Conservation (phyloP, 2,888 invertebrate species). For the Dryomyza anilis region DNA sequence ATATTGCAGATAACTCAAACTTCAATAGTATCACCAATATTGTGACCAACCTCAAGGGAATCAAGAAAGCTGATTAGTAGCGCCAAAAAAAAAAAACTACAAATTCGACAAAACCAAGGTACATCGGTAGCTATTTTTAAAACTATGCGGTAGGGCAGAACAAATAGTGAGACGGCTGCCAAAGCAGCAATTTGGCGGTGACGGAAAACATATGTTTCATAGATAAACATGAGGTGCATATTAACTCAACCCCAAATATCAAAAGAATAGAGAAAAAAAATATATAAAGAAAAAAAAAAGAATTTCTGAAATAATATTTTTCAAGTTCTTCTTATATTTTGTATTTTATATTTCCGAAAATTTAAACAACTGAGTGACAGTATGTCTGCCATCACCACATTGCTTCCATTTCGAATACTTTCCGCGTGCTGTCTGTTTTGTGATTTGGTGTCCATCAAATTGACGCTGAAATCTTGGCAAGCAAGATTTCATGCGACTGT, state of each 20-base stretch:
- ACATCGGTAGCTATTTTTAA: background rate
- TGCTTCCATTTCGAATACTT: too few relatives aligned
- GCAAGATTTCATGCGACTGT: slow-evolving; percentile 43
- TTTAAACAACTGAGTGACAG: background rate
- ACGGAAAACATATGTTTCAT: background rate
- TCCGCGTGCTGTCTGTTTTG: slow-evolving; percentile 4
- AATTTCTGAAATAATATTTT: too few relatives aligned
- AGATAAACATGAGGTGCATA: background rate
- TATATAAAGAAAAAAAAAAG: too few relatives aligned
- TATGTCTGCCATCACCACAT: background rate
- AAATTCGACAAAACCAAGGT: too few relatives aligned
- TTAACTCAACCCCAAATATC: slow-evolving; percentile 1
- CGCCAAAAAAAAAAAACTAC: too few relatives aligned
- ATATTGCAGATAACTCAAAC: too few relatives aligned
- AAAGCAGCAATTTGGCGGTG: background rate
- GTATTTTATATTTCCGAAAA: too few relatives aligned
- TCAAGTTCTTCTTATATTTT: too few relatives aligned
- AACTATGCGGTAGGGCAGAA: background rate
- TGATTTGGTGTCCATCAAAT: slow-evolving; percentile 22
- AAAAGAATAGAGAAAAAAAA: background rate
- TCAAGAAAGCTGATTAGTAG: too few relatives aligned
- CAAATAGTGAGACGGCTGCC: too few relatives aligned
- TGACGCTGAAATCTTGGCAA: slow-evolving; percentile 45
- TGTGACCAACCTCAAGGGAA: too few relatives aligned
- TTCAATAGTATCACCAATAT: too few relatives aligned